Conservation (phyloP, 1,140 invertebrate genomes). For the Atopsyche davidsoni region DNA sequence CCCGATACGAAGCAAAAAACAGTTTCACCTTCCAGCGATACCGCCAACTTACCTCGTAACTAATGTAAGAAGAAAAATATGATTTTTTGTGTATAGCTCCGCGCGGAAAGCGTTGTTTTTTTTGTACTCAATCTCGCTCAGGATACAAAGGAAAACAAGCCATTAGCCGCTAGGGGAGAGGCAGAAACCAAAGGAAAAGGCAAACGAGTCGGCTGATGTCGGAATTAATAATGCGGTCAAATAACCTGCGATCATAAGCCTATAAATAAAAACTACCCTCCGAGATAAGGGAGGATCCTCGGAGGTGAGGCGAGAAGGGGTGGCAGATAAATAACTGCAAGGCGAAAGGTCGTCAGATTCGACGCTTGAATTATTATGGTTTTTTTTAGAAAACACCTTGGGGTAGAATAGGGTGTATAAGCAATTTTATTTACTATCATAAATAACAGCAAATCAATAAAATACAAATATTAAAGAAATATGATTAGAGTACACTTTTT, state of each 20-base stretch:
- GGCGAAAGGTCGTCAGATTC: constrained; percentile 30
- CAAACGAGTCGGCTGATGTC: constrained; percentile 29
- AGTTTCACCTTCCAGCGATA: too few relatives aligned
- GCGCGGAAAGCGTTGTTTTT: neutral
- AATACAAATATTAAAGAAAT: too few relatives aligned
- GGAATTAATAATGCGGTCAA: constrained; percentile 31
- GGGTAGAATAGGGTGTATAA: too few relatives aligned
- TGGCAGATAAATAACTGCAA: constrained; percentile 28
- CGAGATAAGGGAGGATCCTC: too few relatives aligned
- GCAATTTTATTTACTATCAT: too few relatives aligned
- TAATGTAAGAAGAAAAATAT: too few relatives aligned
- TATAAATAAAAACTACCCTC: constrained; percentile 30
- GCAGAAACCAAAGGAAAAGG: constrained; percentile 6
- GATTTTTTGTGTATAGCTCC: neutral
- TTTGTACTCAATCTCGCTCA: constrained; percentile 17
- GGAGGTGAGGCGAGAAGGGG: constrained; percentile 21
- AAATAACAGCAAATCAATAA: too few relatives aligned
- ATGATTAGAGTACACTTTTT: too few relatives aligned
- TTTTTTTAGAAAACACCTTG: too few relatives aligned
- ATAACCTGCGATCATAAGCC: constrained; percentile 30
- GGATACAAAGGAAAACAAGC: constrained; percentile 28
- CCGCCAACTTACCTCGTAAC: too few relatives aligned
- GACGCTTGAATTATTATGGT: constrained; percentile 29
- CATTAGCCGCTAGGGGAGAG: constrained; percentile 21
- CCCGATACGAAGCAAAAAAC: too few relatives aligned